Conservation (phyloP, 2,888 invertebrate genomes). For the Dendrolimus pini region DNA sequence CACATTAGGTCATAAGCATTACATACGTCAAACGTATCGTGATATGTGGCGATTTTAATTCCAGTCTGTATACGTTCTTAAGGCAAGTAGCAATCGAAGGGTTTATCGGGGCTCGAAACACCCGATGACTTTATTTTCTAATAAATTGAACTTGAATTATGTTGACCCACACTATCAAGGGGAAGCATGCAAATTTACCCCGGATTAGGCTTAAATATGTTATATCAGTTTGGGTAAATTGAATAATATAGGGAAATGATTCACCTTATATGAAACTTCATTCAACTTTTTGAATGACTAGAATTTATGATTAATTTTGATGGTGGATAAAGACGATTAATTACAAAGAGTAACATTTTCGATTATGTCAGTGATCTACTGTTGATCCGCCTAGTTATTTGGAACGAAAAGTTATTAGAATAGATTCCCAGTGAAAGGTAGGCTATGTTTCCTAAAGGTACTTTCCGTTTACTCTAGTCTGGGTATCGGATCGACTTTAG, state of each 20-base stretch:
- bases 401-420: too few species aligned
- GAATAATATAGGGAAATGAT: background rate
- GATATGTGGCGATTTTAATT: background rate
- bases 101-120: conserved; percentile 27
- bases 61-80: background rate
- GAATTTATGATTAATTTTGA: background rate
- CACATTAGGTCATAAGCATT: too few species aligned
- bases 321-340: too few species aligned
- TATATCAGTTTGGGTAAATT: background rate
- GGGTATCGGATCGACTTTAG: too few species aligned
- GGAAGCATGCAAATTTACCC: background rate
- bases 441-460: too few species aligned
- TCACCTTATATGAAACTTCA: background rate
- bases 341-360: too few species aligned
- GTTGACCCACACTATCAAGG: conserved; percentile 11
- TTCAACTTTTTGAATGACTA: background rate
- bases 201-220: background rate
- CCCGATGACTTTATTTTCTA: conserved; percentile 31
- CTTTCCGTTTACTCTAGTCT: too few species aligned
- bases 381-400: too few species aligned
- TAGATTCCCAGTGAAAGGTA: too few species aligned
- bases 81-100: conserved; percentile 1
- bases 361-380: too few species aligned
- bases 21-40: too few species aligned
- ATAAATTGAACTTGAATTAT: conserved; percentile 28